Base-by-base conservation (phyloP, 1,140 invertebrate genomes). In the Macrobrachium rosenbergii region DNA sequence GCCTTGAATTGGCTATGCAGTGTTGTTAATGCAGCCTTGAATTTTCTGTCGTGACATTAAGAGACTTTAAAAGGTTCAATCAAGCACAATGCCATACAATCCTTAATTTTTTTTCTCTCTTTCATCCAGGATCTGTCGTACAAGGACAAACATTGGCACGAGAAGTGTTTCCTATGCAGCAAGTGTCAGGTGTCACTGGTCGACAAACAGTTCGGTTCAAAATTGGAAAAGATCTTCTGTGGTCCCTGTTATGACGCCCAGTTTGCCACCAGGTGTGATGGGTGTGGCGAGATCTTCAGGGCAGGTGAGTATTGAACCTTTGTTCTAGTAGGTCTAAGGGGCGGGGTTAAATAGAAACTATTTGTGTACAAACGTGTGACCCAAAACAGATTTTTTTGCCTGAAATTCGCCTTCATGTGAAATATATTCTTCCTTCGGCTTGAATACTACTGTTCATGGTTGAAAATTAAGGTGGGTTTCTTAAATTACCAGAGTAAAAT, bases 141-240 rank as follows among this genome's bases (percentile, higher is more conserved):
- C 95, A 99, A 99, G 94, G 99, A 99, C 92, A 98, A 98, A 93
- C 99, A 99, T 92, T 99, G 98, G 98, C 98, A 99, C 93, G 98
- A 99, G 93, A 96, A 96, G 64, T 99, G 99, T 92, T 99, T 99
- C 95, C 94, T 99, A 91, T 99, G 99, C 94, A 96, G 95, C 93
- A 99, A 98, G 93, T 99, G 99, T 93, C 95, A 97, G 92, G 95
- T 98, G 90, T 99, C 98, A 77, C 94, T 99, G 91, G 98, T 99
- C 81, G 98, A 99, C 94, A 99, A 99, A 94, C 98, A 99, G 92
- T 99, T 99, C 92, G 99, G 98, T 90, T 98, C 97, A 91, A 99
- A 99, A 90, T 93, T 94, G 89, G 94, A 95, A 23, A 97, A 98
- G 93, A 99, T 99, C 93, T 99, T 99, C 93, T 99, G 99, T 93